Conservation (phyloP, 1,140 invertebrate genomes). For the Leucophenga varia region DNA sequence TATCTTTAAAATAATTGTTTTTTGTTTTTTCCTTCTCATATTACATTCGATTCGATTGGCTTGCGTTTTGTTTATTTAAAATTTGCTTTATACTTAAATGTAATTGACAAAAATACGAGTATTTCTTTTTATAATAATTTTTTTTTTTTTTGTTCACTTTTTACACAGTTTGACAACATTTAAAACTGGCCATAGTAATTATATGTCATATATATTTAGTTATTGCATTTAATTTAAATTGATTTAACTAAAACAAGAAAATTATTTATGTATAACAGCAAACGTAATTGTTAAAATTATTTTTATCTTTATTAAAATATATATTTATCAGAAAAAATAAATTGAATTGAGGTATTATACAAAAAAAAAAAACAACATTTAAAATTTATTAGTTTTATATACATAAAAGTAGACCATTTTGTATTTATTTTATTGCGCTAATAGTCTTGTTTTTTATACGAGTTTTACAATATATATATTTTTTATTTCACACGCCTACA, state of each 20-base stretch:
- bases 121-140: no score
- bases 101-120: slow-evolving; percentile 31
- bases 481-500: no score
- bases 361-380: no score
- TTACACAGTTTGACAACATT: slow-evolving; percentile 30
- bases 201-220: not conserved
- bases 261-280: slow-evolving; percentile 38
- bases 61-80: no score
- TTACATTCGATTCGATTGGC: no score
- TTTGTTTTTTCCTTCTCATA: no score
- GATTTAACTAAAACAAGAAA: slow-evolving; percentile 47
- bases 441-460: no score
- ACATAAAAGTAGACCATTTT: no score
- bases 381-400: no score
- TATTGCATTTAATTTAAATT: slow-evolving; percentile 25
- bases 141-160: slow-evolving; percentile 7
- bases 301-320: slow-evolving; percentile 20
- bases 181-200: slow-evolving; percentile 37
- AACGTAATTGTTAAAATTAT: not conserved
- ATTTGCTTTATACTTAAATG: slow-evolving; percentile 17
- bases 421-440: no score
- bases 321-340: slow-evolving; percentile 36
- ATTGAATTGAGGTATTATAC: slow-evolving; percentile 46
- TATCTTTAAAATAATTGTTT: no score
- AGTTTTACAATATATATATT: no score